Base-by-base conservation (phyloP, 2,888 invertebrate genomes). In the Sicus ferrugineus region DNA sequence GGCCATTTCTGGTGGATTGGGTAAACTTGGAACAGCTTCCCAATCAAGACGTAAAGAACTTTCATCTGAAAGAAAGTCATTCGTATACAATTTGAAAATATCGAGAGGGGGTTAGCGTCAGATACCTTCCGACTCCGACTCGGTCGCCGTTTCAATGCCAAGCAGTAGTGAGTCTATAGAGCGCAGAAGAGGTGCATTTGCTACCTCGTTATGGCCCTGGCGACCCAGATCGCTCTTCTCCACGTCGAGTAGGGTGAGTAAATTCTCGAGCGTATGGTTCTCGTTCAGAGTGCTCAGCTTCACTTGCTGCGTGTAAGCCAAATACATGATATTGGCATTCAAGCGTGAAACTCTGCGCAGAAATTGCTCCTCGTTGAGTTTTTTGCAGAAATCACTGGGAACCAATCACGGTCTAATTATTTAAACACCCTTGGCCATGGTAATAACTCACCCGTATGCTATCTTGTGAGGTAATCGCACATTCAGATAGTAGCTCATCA, bases 401-500 rank as follows among this genome's bases (percentile, higher is more conserved):
- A 42, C 14, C 21, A 50, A 34, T 21, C 5, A 48, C 9, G 31
- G 34, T 31, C 14, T 64, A 34, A 38, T 5, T 5, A 23, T 4
- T 52, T 9, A 19, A 52, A 28, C 21, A 26, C 26, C 23, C 1
- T 63, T 11, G 3, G 3, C 21, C 19, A 3, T 16, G 14, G 26
- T 56, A 56, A 67, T 1, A 62, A 74, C 80, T 77, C 80, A 90
- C 90, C 90, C 89, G 80, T 91, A 91, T 67, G 88, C 87, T 77
- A 92, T 85, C 83, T 90, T 90, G 76, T 91, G 90, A 46, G 96
- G 96, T 81, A 96, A 88, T 74, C 92, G 88, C 67, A 92, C 89
- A 86, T 95, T 93, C 72, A 96, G 88, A 83, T 93, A 92, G 87
- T 91, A 94, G 62, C 95, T 93, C 74, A 96, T 87, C 75, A 95